Percentiles rank a stretch among this genome's conserved stretches.
These are phyloP conservation scores for Harpagifer antarcticus DNA, from an alignment of 2,797 vertebrate species.

Conservation along the genomic window DNA sequence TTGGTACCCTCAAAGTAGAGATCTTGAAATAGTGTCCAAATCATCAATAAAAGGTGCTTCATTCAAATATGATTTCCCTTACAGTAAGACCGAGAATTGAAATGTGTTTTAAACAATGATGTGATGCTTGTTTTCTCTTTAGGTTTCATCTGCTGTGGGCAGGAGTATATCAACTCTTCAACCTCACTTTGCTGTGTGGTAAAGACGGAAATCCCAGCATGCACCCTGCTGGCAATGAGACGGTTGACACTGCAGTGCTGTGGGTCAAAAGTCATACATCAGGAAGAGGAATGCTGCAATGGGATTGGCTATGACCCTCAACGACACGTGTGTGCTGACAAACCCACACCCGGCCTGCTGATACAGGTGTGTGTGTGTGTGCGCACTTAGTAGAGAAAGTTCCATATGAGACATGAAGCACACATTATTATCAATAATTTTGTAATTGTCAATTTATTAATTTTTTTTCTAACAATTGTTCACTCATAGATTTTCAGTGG, in stretches of 20 bases:
- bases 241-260: slow-evolving; percentile 90
- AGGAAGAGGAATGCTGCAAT: slow-evolving; percentile 90
- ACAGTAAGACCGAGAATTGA: background rate
- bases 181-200: slow-evolving; percentile 90
- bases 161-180: slow-evolving; percentile 90
- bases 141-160: slow-evolving; percentile 94
- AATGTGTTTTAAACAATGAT: slow-evolving; percentile 3
- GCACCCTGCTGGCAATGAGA: slow-evolving; percentile 88
- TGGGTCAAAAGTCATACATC: slow-evolving; percentile 90
- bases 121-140: slow-evolving; percentile 24
- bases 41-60: background rate
- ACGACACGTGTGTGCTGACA: slow-evolving; percentile 92
- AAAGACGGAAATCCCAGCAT: slow-evolving; percentile 86
- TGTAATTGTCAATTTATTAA: too few species aligned
- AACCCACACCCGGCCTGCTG: slow-evolving; percentile 85
- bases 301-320: slow-evolving; percentile 92
- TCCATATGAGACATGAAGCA: too few species aligned
- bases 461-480: too few species aligned
- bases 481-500: too few species aligned
- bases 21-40: background rate
- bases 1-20: too few species aligned
- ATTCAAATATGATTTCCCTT: background rate
- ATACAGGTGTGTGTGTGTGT: slow-evolving; percentile 85
- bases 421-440: too few species aligned
- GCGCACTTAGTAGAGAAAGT: too few species aligned